Conservation (phyloP, 2,888 invertebrate genomes). For the Agrilus mali region DNA sequence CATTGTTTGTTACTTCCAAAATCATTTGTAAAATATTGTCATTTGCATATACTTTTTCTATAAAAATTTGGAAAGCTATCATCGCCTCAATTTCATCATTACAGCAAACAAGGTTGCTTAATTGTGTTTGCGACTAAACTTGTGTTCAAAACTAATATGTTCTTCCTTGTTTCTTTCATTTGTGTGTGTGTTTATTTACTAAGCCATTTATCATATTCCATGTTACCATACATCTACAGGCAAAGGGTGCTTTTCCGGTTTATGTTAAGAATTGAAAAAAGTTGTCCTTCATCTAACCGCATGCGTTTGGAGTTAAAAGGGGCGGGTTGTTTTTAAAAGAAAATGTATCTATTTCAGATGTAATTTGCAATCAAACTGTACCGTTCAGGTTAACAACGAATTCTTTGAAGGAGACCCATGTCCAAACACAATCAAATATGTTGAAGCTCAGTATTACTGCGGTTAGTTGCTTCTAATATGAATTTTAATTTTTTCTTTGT, state of each 20-base stretch:
- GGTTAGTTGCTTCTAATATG: constrained; percentile 20
- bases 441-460: constrained; percentile 46
- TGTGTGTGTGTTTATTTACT: constrained; percentile 27
- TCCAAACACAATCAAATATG: constrained; percentile 45
- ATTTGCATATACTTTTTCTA: too few relatives aligned
- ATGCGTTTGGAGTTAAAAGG: not conserved
- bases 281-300: not conserved
- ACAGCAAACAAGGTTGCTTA: not conserved
- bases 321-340: not conserved
- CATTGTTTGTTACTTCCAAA: too few relatives aligned
- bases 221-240: too few relatives aligned
- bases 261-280: too few relatives aligned
- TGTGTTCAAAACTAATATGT: constrained; percentile 9
- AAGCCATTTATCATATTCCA: not conserved
- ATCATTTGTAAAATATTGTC: too few relatives aligned
- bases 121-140: not conserved
- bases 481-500: too few relatives aligned
- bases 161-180: constrained; percentile 30
- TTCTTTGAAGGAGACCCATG: constrained; percentile 46
- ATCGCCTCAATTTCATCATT: too few relatives aligned
- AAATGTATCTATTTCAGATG: constrained; percentile 29
- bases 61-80: too few relatives aligned
- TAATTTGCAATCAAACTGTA: constrained; percentile 26
- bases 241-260: too few relatives aligned
- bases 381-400: constrained; percentile 27